Conservation (phyloP, 2,888 invertebrate species). For the Dioctria linearis region DNA sequence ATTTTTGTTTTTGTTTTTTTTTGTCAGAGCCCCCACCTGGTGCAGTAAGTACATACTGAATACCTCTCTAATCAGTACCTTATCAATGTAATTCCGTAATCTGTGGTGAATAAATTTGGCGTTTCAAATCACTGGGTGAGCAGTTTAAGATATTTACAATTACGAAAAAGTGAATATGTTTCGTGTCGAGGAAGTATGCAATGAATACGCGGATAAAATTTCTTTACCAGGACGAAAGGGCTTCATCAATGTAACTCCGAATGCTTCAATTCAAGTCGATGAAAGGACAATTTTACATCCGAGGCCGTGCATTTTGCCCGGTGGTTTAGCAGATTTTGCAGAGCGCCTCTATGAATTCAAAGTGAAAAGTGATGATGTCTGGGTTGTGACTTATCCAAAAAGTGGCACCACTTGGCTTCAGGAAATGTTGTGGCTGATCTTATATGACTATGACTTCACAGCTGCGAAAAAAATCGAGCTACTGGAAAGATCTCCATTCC, state of each 20-base stretch:
- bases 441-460: constrained; percentile 66
- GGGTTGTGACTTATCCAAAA: constrained; percentile 67
- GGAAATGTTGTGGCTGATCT: constrained; percentile 67
- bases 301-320: neutral
- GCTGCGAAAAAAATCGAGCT: constrained; percentile 65
- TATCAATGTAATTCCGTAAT: too few relatives aligned
- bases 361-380: constrained; percentile 67
- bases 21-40: too few relatives aligned
- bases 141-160: too few relatives aligned
- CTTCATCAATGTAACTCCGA: neutral
- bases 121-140: too few relatives aligned
- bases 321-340: constrained; percentile 45
- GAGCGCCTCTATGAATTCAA: constrained; percentile 65
- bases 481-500: constrained; percentile 66
- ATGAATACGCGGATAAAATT: neutral
- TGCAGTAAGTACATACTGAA: too few relatives aligned
- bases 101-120: too few relatives aligned
- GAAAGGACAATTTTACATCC: neutral
- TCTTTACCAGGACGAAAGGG: neutral
- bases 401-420: constrained; percentile 70
- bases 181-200: neutral
- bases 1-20: too few relatives aligned
- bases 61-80: too few relatives aligned
- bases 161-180: neutral
- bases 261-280: neutral